Conservation (phyloP, 2,113 vertebrate species). For the Crotalus tigris region DNA sequence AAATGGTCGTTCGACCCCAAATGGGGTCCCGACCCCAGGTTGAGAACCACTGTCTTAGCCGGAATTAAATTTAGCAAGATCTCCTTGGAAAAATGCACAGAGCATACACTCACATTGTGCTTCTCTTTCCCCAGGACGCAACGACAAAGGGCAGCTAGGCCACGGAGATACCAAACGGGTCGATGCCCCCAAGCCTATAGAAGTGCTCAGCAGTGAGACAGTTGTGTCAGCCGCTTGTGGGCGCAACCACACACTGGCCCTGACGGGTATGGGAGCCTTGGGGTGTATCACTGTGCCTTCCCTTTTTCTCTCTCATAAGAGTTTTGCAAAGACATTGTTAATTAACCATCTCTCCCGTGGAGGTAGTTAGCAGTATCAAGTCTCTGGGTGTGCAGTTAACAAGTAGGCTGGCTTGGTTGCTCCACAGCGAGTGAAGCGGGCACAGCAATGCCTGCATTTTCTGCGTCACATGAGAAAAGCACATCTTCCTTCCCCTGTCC, state of each 20-base stretch:
- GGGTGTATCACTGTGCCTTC: background rate
- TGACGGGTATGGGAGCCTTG: slow-evolving; percentile 77
- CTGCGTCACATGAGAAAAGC: too few relatives aligned
- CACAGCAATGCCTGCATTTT: too few relatives aligned
- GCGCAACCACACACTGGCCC: slow-evolving; percentile 90
- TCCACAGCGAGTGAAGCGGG: too few relatives aligned
- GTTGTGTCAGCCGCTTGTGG: slow-evolving; percentile 88
- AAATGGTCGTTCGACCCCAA: too few relatives aligned
- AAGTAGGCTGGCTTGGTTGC: too few relatives aligned
- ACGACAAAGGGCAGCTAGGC: slow-evolving; percentile 94
- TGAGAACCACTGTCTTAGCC: background rate
- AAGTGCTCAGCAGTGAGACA: slow-evolving; percentile 78
- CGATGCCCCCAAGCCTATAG: slow-evolving; percentile 87
- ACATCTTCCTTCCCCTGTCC: too few relatives aligned
- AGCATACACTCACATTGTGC: background rate
- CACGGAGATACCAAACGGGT: slow-evolving; percentile 91
- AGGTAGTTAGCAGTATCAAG: too few relatives aligned
- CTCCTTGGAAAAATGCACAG: background rate
- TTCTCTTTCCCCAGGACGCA: slow-evolving; percentile 76
- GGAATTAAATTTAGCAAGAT: background rate
- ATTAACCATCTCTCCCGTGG: too few relatives aligned
- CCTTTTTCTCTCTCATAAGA: background rate
- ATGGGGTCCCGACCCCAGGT: too few relatives aligned
- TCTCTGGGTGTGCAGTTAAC: too few relatives aligned
- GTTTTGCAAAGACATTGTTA: background rate